Percentiles rank a stretch among this genome's conserved stretches.
These are phyloP conservation scores for Protonemura montana DNA, from an alignment of 2,888 invertebrate species.

Conservation along the genomic window DNA sequence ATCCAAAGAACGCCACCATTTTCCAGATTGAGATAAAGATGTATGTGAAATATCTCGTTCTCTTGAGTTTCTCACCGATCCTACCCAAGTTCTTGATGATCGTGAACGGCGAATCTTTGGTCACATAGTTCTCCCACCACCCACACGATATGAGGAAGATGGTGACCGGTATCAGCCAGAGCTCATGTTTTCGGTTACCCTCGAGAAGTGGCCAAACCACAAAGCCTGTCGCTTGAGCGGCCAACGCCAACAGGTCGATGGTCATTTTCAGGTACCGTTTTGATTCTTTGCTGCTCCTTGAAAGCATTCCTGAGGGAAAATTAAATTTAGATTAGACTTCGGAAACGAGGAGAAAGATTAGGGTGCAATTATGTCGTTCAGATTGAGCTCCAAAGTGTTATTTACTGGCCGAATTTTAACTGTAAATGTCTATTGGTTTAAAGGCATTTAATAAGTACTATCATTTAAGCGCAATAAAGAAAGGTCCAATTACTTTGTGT, in stretches of 20 bases:
- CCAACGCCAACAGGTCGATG: constrained; percentile 68
- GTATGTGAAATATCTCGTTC: constrained; percentile 74
- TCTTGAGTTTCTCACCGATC: constrained; percentile 67
- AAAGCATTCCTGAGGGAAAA: constrained; percentile 49
- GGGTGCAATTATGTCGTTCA: background rate
- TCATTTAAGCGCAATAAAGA: background rate
- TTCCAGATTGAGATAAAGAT: constrained; percentile 79
- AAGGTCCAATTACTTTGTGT: background rate
- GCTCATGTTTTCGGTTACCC: constrained; percentile 56
- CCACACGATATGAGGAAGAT: constrained; percentile 75
- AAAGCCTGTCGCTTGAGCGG: constrained; percentile 72
- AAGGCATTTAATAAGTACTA: background rate
- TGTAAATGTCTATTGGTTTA: background rate
- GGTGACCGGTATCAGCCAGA: constrained; percentile 71
- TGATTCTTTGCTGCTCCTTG: constrained; percentile 59
- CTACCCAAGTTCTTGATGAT: constrained; percentile 58
- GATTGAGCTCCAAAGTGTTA: background rate
- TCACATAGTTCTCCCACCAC: constrained; percentile 86
- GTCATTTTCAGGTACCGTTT: constrained; percentile 59
- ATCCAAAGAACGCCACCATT: constrained; percentile 73
- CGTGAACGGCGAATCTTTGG: constrained; percentile 52
- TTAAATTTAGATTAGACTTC: constrained; percentile 8
- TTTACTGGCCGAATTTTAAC: constrained; percentile 14
- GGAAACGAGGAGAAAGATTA: background rate
- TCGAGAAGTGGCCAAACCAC: constrained; percentile 73